A percentile compares a stretch with the other conserved stretches of the same genome.
These are phyloP conservation scores for Heliconius erato DNA, from an alignment of 2,888 invertebrate species.

Conservation along the genomic window DNA sequence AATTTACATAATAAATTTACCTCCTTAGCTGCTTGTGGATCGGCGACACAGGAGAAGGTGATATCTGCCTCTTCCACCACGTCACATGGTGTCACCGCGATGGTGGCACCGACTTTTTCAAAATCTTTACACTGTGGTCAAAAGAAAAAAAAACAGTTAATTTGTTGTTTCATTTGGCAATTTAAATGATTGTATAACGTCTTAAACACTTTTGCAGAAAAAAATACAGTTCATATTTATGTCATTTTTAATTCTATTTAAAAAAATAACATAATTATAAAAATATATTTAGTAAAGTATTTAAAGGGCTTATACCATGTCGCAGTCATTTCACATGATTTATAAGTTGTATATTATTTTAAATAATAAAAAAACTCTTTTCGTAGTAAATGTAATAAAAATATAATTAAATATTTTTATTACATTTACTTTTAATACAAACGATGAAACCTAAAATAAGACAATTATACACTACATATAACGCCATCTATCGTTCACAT, in stretches of 20 bases:
- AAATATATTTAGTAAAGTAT: no score
- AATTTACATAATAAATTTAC: slow-evolving; percentile 73
- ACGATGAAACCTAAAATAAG: neutral
- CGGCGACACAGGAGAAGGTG: slow-evolving; percentile 97
- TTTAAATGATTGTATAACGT: no score
- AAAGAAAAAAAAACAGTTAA: neutral
- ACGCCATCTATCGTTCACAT: slow-evolving; percentile 62
- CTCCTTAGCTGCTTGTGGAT: slow-evolving; percentile 97
- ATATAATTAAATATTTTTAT: neutral
- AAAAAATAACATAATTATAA: no score
- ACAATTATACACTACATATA: slow-evolving; percentile 7
- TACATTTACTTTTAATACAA: neutral
- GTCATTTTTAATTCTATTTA: neutral
- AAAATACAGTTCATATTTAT: neutral
- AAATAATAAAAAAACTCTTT: neutral
- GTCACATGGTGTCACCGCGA: slow-evolving; percentile 95
- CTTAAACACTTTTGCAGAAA: no score
- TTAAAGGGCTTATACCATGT: no score
- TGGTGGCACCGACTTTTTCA: slow-evolving; percentile 93
- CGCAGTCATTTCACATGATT: no score
- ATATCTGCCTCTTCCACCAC: slow-evolving; percentile 96
- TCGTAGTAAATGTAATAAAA: no score
- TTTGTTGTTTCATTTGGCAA: neutral
- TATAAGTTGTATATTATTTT: neutral
- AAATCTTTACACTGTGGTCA: slow-evolving; percentile 91